A percentile compares a stretch with the other conserved stretches of the same genome.
Conservation (phyloP, 1,140 invertebrate species). For the Platorchestia sp. region DNA sequence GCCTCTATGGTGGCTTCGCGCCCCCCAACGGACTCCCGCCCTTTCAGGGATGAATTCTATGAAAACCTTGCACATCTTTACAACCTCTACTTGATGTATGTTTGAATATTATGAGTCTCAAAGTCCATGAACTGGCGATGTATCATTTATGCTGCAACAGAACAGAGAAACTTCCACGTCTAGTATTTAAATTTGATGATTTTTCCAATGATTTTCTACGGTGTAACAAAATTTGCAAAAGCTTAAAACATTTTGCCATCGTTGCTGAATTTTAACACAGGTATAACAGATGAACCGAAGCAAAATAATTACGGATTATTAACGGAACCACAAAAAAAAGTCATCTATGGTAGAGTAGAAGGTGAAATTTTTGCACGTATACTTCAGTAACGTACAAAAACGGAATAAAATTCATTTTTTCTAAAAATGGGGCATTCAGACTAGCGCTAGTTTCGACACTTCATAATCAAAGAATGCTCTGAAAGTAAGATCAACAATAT, state of each 20-base stretch:
- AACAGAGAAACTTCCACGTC: neutral
- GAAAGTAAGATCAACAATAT: no score
- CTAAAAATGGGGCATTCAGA: no score
- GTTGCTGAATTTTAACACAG: no score
- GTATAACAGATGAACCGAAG: neutral
- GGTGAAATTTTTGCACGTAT: no score
- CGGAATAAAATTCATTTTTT: no score
- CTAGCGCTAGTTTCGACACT: no score
- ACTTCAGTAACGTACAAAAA: no score
- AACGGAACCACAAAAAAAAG: no score
- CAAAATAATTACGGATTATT: neutral
- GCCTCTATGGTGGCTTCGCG: neutral
- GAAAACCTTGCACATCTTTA: neutral
- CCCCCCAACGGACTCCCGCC: neutral
- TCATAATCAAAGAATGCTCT: no score
- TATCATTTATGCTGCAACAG: neutral
- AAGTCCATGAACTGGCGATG: neutral
- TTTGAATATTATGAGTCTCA: neutral
- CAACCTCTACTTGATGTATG: neutral
- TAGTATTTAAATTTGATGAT: neutral
- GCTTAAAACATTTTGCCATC: neutral
- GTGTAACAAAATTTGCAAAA: neutral
- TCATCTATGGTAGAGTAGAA: no score
- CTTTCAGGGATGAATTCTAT: neutral
- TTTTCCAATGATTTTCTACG: neutral